Percentiles rank a stretch among this genome's conserved stretches.
These are phyloP conservation scores for Drosophila orosa DNA, from an alignment of 1,140 invertebrate genomes.

Conservation along the genomic window DNA sequence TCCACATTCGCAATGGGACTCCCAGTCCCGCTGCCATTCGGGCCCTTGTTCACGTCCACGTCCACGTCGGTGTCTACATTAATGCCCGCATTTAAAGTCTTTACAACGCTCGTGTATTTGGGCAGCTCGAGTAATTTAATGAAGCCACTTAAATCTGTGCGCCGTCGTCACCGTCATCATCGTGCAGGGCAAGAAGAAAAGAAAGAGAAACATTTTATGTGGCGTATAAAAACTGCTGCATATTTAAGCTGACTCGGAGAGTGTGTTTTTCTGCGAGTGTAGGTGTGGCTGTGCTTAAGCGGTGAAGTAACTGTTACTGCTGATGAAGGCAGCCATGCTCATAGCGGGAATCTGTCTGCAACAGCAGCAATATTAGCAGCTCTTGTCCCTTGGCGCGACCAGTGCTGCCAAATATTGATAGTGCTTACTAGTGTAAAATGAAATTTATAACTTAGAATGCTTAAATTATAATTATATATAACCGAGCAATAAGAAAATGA, in stretches of 20 bases:
- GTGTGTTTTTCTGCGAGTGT: constrained; percentile 26
- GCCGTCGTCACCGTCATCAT: constrained; percentile 26
- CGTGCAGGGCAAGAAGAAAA: constrained; percentile 38
- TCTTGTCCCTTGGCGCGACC: background rate
- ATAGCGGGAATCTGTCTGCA: constrained; percentile 44
- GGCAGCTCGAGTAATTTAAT: constrained; percentile 82
- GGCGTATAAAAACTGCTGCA: constrained; percentile 65
- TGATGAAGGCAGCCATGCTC: constrained; percentile 52
- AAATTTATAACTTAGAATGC: background rate
- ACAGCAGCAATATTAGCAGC: constrained; percentile 35
- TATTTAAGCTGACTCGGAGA: constrained; percentile 54
- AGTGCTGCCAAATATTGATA: constrained; percentile 8
- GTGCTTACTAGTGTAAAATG: background rate
- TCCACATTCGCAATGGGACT: constrained; percentile 30
- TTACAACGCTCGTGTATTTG: constrained; percentile 82
- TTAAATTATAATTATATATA: background rate
- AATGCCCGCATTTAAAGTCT: constrained; percentile 82
- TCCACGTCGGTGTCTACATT: constrained; percentile 70
- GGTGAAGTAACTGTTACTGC: constrained; percentile 58
- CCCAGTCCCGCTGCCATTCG: constrained; percentile 10
- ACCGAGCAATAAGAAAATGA: background rate
- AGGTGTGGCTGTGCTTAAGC: constrained; percentile 35
- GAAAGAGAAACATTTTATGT: constrained; percentile 71
- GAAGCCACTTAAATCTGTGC: constrained; percentile 83
- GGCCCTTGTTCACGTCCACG: constrained; percentile 31